Conservation (phyloP, 2,888 invertebrate genomes). For the Psylliodes chrysocephalus region DNA sequence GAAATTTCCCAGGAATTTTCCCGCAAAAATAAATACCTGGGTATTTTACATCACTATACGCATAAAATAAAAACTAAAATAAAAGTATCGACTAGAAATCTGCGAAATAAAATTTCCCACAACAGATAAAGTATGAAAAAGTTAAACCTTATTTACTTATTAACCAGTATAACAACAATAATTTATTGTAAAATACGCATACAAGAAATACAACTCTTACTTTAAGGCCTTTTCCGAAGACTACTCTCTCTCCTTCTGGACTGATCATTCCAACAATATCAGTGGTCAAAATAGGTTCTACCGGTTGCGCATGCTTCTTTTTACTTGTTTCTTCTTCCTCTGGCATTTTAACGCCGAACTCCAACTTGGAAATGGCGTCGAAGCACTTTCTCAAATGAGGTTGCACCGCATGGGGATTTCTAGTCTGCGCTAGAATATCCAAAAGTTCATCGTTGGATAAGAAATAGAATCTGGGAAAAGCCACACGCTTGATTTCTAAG, state of each 20-base stretch:
- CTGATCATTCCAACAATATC: slow-evolving; percentile 91
- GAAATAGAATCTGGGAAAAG: slow-evolving; percentile 91
- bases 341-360: slow-evolving; percentile 74
- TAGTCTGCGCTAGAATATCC: slow-evolving; percentile 85
- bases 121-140: too few relatives aligned
- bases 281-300: slow-evolving; percentile 71
- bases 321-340: slow-evolving; percentile 53
- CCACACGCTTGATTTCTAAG: slow-evolving; percentile 86
- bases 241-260: slow-evolving; percentile 86
- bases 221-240: slow-evolving; percentile 77
- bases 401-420: slow-evolving; percentile 88
- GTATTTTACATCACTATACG: too few relatives aligned
- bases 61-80: too few relatives aligned
- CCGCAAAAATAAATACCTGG: too few relatives aligned
- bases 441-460: slow-evolving; percentile 89
- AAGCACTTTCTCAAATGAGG: slow-evolving; percentile 92
- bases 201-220: too few relatives aligned
- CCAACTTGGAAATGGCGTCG: slow-evolving; percentile 81
- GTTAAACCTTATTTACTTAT: too few relatives aligned
- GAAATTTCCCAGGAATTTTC: too few relatives aligned
- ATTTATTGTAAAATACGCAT: too few relatives aligned
- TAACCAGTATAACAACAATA: too few relatives aligned
- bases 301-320: slow-evolving; percentile 60
- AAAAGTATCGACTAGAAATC: too few relatives aligned
- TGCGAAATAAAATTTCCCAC: too few relatives aligned